A percentile compares a stretch with the other conserved stretches of the same genome.
These are phyloP conservation scores for Amphimedon queenslandica DNA, from an alignment of 37 sponge, comb jelly and placozoan genomes.

Conservation along the genomic window DNA sequence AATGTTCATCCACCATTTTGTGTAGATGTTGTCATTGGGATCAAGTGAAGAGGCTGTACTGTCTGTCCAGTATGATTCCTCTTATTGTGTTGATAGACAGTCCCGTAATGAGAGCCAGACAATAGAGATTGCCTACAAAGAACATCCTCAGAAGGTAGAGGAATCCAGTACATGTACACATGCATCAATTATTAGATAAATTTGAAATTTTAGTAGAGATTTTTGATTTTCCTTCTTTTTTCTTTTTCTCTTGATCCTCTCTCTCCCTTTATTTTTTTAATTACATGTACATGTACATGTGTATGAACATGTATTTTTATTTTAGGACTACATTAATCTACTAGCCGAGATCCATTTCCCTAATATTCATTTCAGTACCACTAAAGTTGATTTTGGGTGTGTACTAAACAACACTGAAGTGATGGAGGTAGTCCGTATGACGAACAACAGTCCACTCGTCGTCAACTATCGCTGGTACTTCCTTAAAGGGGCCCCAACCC, in stretches of 20 bases:
- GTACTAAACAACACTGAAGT: conserved; percentile 97
- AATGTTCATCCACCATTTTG: too few relatives aligned
- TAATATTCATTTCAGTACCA: conserved; percentile 75
- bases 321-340: conserved; percentile 70
- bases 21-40: conserved; percentile 47
- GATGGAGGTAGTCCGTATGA: conserved; percentile 54
- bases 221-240: not conserved
- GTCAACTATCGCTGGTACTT: conserved; percentile 91
- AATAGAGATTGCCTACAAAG: conserved; percentile 76
- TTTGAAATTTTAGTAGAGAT: not conserved
- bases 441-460: conserved; percentile 80
- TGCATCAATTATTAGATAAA: not conserved
- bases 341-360: conserved; percentile 88
- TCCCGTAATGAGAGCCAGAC: conserved; percentile 43
- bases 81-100: conserved; percentile 67
- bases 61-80: conserved; percentile 76
- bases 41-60: conserved; percentile 33
- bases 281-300: too few relatives aligned
- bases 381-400: conserved; percentile 87
- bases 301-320: too few relatives aligned
- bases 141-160: conserved; percentile 82
- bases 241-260: not conserved
- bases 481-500: conserved; percentile 55
- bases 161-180: not conserved
- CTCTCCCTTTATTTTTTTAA: not conserved